Percentiles rank a stretch among this genome's conserved stretches.
These are phyloP conservation scores for Mystacornis crossleyi DNA, from an alignment of 2,113 vertebrate genomes.

Conservation along the genomic window DNA sequence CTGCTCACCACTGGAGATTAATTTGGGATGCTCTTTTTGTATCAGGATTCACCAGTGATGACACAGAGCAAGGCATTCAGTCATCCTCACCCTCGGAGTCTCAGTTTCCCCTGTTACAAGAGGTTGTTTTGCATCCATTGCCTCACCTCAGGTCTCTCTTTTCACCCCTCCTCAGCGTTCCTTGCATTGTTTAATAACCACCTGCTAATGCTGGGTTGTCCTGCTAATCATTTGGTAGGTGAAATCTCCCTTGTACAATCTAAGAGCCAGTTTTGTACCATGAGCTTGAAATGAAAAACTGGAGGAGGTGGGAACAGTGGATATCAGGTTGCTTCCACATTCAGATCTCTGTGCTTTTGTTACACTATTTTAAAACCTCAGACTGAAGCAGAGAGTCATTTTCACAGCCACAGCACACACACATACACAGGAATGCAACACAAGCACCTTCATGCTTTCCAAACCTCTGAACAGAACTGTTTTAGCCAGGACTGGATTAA, in stretches of 20 bases:
- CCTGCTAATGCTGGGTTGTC: not conserved
- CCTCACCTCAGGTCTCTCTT: not conserved
- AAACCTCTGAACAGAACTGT: not conserved
- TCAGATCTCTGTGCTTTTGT: not conserved
- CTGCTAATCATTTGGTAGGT: not conserved
- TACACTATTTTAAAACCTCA: not conserved
- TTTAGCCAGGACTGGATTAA: not conserved
- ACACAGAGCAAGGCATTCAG: not conserved
- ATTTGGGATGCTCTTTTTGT: not conserved
- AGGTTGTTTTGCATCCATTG: not conserved
- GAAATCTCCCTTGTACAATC: not conserved
- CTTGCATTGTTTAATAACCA: not conserved
- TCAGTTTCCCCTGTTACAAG: not conserved
- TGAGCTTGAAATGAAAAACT: not conserved
- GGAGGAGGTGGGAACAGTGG: not conserved
- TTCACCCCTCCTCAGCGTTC: not conserved
- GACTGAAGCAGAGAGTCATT: not conserved
- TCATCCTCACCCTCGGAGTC: accelerated
- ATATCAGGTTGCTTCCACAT: not conserved
- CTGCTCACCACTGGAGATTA: not conserved
- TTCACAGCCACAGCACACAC: not conserved
- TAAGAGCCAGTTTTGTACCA: not conserved
- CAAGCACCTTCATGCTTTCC: not conserved
- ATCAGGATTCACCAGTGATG: not conserved
- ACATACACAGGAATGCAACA: not conserved